Evolutionary conservation across 1,140 invertebrate species (phyloP).

Genomic region (Galleria mellonella): DNA sequence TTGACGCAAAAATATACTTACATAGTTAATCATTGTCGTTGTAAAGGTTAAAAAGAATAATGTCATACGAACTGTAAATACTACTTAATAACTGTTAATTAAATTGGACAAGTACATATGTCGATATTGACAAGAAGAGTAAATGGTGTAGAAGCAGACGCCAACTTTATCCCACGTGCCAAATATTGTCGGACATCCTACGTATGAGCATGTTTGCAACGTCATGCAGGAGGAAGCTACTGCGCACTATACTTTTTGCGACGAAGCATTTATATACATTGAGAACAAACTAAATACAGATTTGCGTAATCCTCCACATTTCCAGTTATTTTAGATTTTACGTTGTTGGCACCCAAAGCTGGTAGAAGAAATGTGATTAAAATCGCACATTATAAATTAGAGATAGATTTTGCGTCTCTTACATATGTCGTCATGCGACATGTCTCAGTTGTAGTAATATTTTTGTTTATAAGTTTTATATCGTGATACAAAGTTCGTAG

Average conservation of each 20-base stretch:
- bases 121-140: slow-evolving; percentile 11
- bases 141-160: slow-evolving; percentile 17
- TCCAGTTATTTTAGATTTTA: slow-evolving; percentile 55
- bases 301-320: slow-evolving; percentile 35
- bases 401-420: slow-evolving; percentile 4
- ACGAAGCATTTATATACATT: slow-evolving; percentile 18
- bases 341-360: slow-evolving; percentile 48
- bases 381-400: slow-evolving; percentile 21
- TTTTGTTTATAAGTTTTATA: too few species aligned
- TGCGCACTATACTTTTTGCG: slow-evolving; percentile 37
- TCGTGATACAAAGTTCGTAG: too few species aligned
- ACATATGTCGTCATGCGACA: too few species aligned
- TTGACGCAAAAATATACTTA: too few species aligned
- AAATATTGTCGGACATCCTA: slow-evolving; percentile 27
- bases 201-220: neutral
- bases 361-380: slow-evolving; percentile 22
- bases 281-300: slow-evolving; percentile 28
- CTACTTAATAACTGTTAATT: neutral
- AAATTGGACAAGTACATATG: slow-evolving; percentile 9
- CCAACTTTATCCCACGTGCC: slow-evolving; percentile 41
- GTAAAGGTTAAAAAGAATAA: neutral
- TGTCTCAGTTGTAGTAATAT: too few species aligned
- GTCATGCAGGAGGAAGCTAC: slow-evolving; percentile 21
- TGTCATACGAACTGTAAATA: neutral
- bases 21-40: too few species aligned